These are phyloP conservation scores for Delphinapterus leucas DNA, from an alignment of 2,113 vertebrate species.

Conservation along the genomic window DNA sequence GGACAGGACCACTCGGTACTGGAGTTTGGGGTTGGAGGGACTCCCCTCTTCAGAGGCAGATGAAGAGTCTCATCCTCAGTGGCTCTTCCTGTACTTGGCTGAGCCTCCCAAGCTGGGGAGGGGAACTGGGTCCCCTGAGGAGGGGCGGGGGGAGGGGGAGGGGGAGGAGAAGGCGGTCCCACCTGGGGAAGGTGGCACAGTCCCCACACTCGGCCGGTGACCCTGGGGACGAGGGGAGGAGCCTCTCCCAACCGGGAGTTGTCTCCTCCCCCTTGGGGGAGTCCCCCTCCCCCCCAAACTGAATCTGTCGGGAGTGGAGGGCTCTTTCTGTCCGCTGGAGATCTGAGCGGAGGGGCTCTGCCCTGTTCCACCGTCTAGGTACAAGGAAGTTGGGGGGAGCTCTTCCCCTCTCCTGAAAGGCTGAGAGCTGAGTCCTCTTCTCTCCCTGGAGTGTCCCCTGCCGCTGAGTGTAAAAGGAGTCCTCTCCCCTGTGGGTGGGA, in stretches of 20 bases:
- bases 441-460: neutral
- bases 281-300: slow-evolving; percentile 63
- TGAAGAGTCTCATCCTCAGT: slow-evolving; percentile 51
- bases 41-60: slow-evolving; percentile 62
- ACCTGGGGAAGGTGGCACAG: slow-evolving; percentile 74
- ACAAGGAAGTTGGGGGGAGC: slow-evolving; percentile 22
- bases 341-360: slow-evolving; percentile 33
- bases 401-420: neutral
- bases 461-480: neutral
- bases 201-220: slow-evolving; percentile 57
- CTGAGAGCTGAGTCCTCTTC: neutral
- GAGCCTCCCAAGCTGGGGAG: slow-evolving; percentile 52
- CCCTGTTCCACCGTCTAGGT: slow-evolving; percentile 56
- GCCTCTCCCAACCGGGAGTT: slow-evolving; percentile 70
- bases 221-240: slow-evolving; percentile 73
- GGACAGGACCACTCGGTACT: slow-evolving; percentile 42
- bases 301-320: slow-evolving; percentile 28
- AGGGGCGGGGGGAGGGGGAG: neutral
- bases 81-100: slow-evolving; percentile 37
- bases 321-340: slow-evolving; percentile 41
- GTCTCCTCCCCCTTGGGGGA: slow-evolving; percentile 75
- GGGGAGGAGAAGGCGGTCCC: slow-evolving; percentile 59
- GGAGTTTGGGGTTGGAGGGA: slow-evolving; percentile 43
- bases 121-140: slow-evolving; percentile 16
- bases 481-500: neutral